Base-by-base conservation (phyloP, 2,888 invertebrate genomes). In the Polymixis lichenea region DNA sequence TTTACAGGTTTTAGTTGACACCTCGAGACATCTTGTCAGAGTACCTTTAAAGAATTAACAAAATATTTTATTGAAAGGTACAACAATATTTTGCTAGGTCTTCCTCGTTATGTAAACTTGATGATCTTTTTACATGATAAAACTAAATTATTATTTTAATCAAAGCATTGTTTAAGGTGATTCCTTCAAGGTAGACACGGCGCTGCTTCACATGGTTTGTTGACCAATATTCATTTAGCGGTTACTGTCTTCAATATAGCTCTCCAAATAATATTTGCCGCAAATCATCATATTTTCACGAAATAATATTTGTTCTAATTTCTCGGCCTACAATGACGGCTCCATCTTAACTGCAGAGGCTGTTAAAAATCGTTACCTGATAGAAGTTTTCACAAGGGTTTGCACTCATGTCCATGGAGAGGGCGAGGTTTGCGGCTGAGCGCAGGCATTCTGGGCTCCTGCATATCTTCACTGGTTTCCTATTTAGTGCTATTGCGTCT, bases 301-400 rank as follows among this genome's bases (percentile, higher is more conserved):
- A 32, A 28, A n/a, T 13, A 55, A 13, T 22, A 53, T n/a, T 55
- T n/a, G n/a, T 28, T 19, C 8, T 15, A 28, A 60, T 60, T 28
- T 11, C 19, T 60, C 28, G 8, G 58, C 7, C 58, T 58, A 25
- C 25, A 58, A n/a, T 25, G 25, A 58, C 17, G 56, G 15, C 25
- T 25, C 7, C 17, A 25, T 58, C 15, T 15, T 58, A 15, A 62
- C 5, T n/a, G 43, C 19, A 25, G 46, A 19, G 0, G 46, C 13
- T 49, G 22, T 66, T 32, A n/a, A n/a, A 28, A 71, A 58, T 3
- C 0, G 0, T 55, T 88, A 97, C 98, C 97, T 97, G 95, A 93
- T 98, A 98, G 94, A 98, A 98, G 94, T 98, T 97, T 62, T 98
- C 97, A 90, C 98, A 98, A 68, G 98, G 98, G 92, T 98, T 97